Conservation (phyloP, 2,888 invertebrate species). For the Cheilosia variabilis region DNA sequence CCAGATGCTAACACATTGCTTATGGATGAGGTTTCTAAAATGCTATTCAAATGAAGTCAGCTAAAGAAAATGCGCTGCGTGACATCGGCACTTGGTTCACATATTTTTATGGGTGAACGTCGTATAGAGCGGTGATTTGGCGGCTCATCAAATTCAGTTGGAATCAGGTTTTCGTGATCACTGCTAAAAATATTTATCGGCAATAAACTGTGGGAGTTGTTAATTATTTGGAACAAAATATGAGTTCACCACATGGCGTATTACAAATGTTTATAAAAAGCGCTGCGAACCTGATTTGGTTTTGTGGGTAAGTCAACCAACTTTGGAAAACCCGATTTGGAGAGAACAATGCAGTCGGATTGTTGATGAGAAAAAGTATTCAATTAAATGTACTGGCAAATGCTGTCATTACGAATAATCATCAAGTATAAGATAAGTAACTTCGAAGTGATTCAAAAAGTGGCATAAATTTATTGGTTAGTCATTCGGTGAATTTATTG, state of each 20-base stretch:
- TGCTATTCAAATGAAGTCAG: constrained; percentile 45
- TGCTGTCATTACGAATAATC: no score
- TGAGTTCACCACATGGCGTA: constrained; percentile 52
- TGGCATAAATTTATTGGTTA: no score
- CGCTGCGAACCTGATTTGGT: constrained; percentile 21
- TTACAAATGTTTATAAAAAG: constrained; percentile 1
- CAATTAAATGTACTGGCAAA: neutral
- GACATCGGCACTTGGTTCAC: constrained; percentile 33
- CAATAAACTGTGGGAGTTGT: constrained; percentile 50
- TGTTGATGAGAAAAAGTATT: no score
- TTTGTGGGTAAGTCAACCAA: constrained; percentile 19
- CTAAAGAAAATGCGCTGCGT: constrained; percentile 21
- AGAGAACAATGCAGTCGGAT: no score
- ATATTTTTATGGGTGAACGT: constrained; percentile 15
- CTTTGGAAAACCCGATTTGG: constrained; percentile 10
- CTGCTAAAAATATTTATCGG: constrained; percentile 54
- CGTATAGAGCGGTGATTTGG: constrained; percentile 27
- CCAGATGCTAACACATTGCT: constrained; percentile 35
- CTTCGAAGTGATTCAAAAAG: no score
- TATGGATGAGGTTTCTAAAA: constrained; percentile 39
- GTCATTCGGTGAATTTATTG: no score
- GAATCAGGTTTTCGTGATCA: constrained; percentile 55
- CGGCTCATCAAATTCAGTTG: constrained; percentile 20
- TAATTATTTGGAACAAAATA: constrained; percentile 44
- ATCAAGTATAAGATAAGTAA: no score